Conservation (phyloP, 2,888 invertebrate species). For the Callosobruchus maculatus region DNA sequence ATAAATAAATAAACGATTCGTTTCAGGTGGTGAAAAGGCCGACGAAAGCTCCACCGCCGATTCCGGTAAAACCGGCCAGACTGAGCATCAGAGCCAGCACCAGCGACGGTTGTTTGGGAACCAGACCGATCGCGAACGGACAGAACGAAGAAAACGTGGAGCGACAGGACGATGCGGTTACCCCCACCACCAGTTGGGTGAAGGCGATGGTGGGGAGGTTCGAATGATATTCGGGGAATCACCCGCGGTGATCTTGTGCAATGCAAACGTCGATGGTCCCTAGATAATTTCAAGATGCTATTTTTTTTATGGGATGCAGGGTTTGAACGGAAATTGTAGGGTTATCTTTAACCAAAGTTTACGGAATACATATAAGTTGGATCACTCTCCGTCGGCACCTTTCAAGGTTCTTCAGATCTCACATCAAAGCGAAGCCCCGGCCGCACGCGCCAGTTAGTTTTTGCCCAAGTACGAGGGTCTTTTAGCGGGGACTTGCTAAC, state of each 20-base stretch:
- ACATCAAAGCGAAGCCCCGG: too few species aligned
- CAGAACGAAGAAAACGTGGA: conserved; percentile 3
- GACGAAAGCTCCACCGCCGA: conserved; percentile 60
- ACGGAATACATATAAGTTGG: too few species aligned
- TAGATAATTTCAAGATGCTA: not conserved
- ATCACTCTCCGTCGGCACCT: too few species aligned
- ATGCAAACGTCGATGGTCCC: not conserved
- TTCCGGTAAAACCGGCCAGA: conserved; percentile 58
- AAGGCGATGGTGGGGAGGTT: conserved; percentile 71
- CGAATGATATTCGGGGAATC: conserved; percentile 51
- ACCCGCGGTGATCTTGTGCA: not conserved
- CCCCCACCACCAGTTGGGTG: conserved; percentile 59
- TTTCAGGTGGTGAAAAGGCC: conserved; percentile 35
- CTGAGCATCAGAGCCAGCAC: conserved; percentile 14
- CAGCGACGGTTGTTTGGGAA: conserved; percentile 1
- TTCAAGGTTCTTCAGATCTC: too few species aligned
- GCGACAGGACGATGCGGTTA: not conserved
- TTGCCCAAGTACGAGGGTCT: too few species aligned
- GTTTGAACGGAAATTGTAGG: too few species aligned
- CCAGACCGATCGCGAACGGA: conserved; percentile 4
- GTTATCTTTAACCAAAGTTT: too few species aligned
- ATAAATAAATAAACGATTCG: conserved; percentile 7
- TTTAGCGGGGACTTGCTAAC: too few species aligned
- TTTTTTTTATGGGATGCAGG: too few species aligned
- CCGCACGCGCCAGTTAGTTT: too few species aligned